A percentile compares a stretch with the other conserved stretches of the same genome.
Evolutionary conservation across 2,888 invertebrate species (phyloP).

Genomic region (Clostera curtula): DNA sequence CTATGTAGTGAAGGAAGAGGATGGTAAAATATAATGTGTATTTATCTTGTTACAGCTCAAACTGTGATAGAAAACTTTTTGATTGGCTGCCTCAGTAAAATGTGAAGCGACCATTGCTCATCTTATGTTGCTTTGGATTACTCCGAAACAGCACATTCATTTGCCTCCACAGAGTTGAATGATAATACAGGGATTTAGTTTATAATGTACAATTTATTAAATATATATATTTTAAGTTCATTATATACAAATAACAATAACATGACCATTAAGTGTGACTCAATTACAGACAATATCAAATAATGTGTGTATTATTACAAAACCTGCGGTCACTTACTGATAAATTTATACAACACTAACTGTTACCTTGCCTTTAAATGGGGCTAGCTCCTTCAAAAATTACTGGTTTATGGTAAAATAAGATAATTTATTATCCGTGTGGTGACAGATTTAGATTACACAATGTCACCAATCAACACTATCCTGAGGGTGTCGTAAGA

Average conservation of each 20-base stretch:
- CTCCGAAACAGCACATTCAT: slow-evolving; percentile 57
- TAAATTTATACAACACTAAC: no score
- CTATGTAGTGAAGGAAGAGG: no score
- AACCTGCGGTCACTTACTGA: no score
- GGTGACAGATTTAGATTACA: no score
- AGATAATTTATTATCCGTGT: no score
- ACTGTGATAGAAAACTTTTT: slow-evolving; percentile 85
- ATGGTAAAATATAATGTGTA: background rate
- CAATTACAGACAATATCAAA: slow-evolving; percentile 67
- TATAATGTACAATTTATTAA: slow-evolving; percentile 65
- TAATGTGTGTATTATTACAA: slow-evolving; percentile 22
- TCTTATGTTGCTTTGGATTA: slow-evolving; percentile 56
- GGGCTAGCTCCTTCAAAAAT: no score
- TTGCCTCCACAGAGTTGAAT: slow-evolving; percentile 65
- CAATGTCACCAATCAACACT: no score
- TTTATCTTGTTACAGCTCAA: slow-evolving; percentile 76
- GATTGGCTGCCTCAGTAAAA: slow-evolving; percentile 73
- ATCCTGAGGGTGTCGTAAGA: no score
- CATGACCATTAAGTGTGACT: slow-evolving; percentile 54
- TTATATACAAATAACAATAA: slow-evolving; percentile 52
- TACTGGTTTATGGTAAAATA: no score
- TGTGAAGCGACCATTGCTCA: slow-evolving; percentile 47
- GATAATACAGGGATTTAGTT: slow-evolving; percentile 74
- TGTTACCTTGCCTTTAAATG: no score
- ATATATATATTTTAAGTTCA: slow-evolving; percentile 65